Evolutionary conservation across 2,113 vertebrate species (phyloP).

Genomic region (Anhinga rufa): DNA sequence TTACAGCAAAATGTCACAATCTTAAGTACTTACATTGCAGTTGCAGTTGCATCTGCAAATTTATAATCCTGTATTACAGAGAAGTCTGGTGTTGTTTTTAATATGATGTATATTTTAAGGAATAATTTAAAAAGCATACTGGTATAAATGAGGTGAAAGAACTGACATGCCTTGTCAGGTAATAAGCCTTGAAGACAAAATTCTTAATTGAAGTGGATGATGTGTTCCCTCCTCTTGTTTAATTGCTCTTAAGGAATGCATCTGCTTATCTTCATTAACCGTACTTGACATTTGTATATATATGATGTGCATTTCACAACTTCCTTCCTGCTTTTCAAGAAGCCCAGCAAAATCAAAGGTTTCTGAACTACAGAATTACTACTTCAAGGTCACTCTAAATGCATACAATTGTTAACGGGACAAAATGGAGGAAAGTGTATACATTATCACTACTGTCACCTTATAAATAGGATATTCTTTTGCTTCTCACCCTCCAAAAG

Average conservation of each 20-base stretch:
- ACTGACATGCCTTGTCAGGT: neutral
- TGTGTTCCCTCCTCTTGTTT: neutral
- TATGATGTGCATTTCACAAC: neutral
- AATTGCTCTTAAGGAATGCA: slow-evolving; percentile 16
- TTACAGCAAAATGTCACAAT: neutral
- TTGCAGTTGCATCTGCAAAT: neutral
- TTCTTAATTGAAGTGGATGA: neutral
- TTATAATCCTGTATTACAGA: neutral
- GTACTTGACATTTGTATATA: slow-evolving; percentile 17
- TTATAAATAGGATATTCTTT: neutral
- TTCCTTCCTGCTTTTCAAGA: slow-evolving; percentile 30
- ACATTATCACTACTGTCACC: neutral
- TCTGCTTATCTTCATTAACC: slow-evolving; percentile 47
- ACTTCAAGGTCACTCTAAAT: neutral
- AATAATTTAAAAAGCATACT: neutral
- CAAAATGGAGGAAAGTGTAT: neutral
- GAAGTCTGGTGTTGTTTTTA: neutral
- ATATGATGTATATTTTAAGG: neutral
- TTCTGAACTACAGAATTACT: neutral
- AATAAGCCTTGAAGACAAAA: neutral
- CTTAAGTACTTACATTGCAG: neutral
- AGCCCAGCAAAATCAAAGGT: neutral
- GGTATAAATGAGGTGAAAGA: neutral
- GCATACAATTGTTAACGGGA: neutral
- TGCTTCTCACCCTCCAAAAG: neutral